Evolutionary conservation across 2,888 invertebrate species (phyloP).

Genomic region (Meandrusa payeni): DNA sequence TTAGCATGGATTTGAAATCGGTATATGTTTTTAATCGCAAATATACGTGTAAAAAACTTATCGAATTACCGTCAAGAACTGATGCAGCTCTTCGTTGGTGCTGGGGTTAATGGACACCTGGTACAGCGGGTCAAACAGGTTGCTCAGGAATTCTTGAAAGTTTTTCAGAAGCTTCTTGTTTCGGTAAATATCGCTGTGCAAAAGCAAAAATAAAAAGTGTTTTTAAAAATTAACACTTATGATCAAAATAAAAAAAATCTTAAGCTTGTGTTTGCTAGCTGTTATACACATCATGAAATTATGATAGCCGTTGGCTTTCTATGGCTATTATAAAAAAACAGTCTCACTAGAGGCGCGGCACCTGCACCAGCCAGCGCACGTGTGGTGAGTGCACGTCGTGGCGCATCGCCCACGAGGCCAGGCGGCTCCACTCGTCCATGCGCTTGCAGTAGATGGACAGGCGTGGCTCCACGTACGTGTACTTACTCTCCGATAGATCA

Average conservation of each 20-base stretch:
- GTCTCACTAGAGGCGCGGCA: constrained; percentile 95
- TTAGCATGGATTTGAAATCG: no score
- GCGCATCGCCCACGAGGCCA: constrained; percentile 95
- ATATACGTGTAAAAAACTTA: no score
- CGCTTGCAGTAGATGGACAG: constrained; percentile 97
- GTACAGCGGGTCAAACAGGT: constrained; percentile 95
- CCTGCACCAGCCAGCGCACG: constrained; percentile 96
- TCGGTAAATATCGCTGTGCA: constrained; percentile 92
- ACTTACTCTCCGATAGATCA: constrained; percentile 97
- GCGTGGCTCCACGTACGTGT: constrained; percentile 96
- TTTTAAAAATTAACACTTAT: no score
- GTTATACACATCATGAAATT: no score
- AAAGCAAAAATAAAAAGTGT: not conserved
- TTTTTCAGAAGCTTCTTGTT: constrained; percentile 91
- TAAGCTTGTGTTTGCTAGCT: no score
- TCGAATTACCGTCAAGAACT: constrained; percentile 75
- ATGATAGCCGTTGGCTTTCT: no score
- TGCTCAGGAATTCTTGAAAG: constrained; percentile 95
- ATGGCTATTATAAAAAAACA: no score
- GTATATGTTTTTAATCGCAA: no score
- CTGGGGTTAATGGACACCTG: constrained; percentile 95
- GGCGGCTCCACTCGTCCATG: constrained; percentile 94
- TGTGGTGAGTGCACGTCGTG: constrained; percentile 95
- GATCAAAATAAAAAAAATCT: no score
- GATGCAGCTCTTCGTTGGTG: constrained; percentile 93